Base-by-base conservation (phyloP, 2,888 invertebrate species). In the Iphiclides podalirius region DNA sequence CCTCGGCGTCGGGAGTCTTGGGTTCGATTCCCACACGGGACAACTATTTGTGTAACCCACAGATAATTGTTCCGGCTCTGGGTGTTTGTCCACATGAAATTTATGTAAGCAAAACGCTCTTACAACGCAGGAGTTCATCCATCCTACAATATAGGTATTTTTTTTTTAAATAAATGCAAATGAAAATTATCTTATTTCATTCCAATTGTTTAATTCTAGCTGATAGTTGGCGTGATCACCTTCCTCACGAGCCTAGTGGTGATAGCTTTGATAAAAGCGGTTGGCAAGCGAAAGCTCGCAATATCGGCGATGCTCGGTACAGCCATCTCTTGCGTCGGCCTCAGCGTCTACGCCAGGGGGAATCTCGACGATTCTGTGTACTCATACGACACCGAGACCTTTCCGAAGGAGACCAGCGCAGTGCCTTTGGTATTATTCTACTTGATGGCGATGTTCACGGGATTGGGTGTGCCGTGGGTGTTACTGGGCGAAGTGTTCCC, bases 401-500 rank as follows among this genome's bases (percentile, higher is more conserved):
- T 88, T 54, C 80, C 83, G 1, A 60, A 60, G 7, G 72, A 80
- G 46, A 74, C 65, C n/a, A 85, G 84, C 47, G 67, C 79, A 44
- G 53, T 79, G 2, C 87, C 90, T 0, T 63, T 89, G 38, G 59
- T 76, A 0, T 60, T 86, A 39, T 86, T 90, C 62, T 82, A 85
- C 39, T 47, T 72, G 0, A 62, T 90, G 38, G 73, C 79, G 1
- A 59, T 81, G 9, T 83, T 79, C 52, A 80, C 77, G 33, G 86
- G 79, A 4, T 70, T 81, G 2, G 81, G 83, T 9, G 71, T 91
- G 11, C 90, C 90, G 1, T 91, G 91, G 91, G 84, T 90, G 50
- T 59, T 91, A 35, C 73, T 91, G 4, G 90, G 90, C 49, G 91
- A 91, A 69, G 83, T 91, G 4, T 91, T 91, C 56, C 90, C 91